These are phyloP conservation scores for Dreissena rostriformis DNA, from an alignment of 1,140 invertebrate genomes.

Conservation along the genomic window DNA sequence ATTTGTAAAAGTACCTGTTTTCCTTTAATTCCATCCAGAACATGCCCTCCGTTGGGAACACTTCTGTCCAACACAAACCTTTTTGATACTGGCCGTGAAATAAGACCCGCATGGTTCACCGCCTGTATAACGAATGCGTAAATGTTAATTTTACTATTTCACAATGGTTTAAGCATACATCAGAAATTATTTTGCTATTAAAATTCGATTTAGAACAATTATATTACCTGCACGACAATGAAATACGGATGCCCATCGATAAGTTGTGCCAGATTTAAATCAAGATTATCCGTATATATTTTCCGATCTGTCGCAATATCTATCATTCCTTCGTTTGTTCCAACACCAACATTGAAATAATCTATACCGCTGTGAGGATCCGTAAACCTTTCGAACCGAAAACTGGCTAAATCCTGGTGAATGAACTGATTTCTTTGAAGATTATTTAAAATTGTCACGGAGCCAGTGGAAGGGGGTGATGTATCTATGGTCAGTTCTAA, in stretches of 20 bases:
- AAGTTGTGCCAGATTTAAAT: background rate
- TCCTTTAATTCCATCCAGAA: too few relatives aligned
- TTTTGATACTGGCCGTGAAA: too few relatives aligned
- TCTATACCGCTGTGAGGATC: constrained; percentile 54
- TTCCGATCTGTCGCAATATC: too few relatives aligned
- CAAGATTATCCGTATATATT: too few relatives aligned
- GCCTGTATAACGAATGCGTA: too few relatives aligned
- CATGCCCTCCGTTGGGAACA: too few relatives aligned
- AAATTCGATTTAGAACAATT: background rate
- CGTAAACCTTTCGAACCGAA: constrained; percentile 12
- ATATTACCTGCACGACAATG: background rate
- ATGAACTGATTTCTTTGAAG: background rate
- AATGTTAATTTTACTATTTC: too few relatives aligned
- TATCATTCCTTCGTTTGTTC: constrained; percentile 15
- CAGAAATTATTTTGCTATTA: too few relatives aligned
- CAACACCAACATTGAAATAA: constrained; percentile 48
- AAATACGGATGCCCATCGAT: background rate
- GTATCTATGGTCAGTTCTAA: background rate
- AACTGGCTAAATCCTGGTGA: background rate
- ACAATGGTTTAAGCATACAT: too few relatives aligned
- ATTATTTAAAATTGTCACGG: background rate
- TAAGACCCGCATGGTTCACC: too few relatives aligned
- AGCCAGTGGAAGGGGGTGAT: background rate
- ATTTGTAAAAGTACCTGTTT: too few relatives aligned
- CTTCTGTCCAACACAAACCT: too few relatives aligned